Conservation (phyloP, 2,797 vertebrate species). For the Pseudomugil gertrudae region DNA sequence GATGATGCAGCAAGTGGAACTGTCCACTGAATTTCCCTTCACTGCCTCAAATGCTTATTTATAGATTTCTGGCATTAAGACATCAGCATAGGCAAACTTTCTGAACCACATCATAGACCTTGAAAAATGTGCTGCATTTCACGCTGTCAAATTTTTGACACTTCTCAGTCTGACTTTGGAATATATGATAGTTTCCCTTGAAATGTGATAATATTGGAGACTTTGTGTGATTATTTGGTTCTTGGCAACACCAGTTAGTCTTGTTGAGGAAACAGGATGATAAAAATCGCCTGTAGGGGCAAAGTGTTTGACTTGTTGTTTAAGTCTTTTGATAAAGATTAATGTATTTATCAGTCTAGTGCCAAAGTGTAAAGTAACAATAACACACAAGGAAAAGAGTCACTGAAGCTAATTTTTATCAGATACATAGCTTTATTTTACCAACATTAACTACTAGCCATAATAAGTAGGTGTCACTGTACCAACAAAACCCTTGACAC, state of each 20-base stretch:
- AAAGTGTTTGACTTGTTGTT: slow-evolving; percentile 3
- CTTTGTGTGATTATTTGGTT: slow-evolving; percentile 21
- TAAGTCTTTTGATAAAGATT: slow-evolving; percentile 24
- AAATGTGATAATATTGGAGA: slow-evolving; percentile 21
- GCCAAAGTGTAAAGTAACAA: slow-evolving; percentile 1
- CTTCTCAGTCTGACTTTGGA: neutral
- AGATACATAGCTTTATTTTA: slow-evolving; percentile 9
- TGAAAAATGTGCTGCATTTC: neutral
- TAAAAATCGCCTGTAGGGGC: slow-evolving; percentile 2
- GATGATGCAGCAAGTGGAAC: neutral
- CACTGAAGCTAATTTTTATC: slow-evolving; percentile 12
- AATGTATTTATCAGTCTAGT: slow-evolving; percentile 5
- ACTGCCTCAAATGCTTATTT: slow-evolving; percentile 4
- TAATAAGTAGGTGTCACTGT: neutral
- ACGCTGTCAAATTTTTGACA: neutral
- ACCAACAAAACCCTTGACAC: neutral
- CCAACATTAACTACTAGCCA: neutral
- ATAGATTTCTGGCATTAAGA: slow-evolving; percentile 1
- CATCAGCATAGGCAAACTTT: neutral
- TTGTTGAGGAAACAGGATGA: slow-evolving; percentile 4
- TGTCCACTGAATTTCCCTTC: neutral
- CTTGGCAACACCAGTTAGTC: slow-evolving; percentile 1
- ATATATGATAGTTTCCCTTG: slow-evolving; percentile 18
- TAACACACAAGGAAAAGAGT: neutral
- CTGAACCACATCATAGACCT: neutral